A percentile compares a stretch with the other conserved stretches of the same genome.
phyloP scores from a whole-genome alignment of 2,888 invertebrate genomes.

The Platycheirus rosarum region DNA sequence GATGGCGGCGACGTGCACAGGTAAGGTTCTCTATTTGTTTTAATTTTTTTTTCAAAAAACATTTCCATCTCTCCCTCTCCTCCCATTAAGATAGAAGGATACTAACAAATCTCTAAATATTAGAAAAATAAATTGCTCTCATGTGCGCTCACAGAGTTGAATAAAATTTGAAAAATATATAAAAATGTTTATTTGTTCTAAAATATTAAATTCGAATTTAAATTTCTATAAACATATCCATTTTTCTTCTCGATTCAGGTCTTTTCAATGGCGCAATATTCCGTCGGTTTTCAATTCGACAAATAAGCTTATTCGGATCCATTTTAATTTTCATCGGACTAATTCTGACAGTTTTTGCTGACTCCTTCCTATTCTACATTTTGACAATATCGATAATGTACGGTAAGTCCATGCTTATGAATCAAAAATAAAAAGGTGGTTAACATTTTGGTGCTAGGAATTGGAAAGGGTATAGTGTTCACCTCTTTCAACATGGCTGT shows the following conservation, averaged over 20 bases:
- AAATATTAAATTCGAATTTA: too few relatives aligned
- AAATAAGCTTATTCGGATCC: conserved; percentile 87
- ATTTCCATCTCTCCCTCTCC: too few relatives aligned
- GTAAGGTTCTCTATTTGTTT: conserved; percentile 83
- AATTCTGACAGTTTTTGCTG: conserved; percentile 85
- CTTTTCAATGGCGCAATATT: conserved; percentile 89
- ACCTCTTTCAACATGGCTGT: conserved; percentile 88
- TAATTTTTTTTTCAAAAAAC: too few relatives aligned
- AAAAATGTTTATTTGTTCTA: too few relatives aligned
- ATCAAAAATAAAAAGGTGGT: not conserved
- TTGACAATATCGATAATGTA: conserved; percentile 84
- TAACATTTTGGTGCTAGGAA: conserved; percentile 73
- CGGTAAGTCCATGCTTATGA: conserved; percentile 41
- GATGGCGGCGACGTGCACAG: conserved; percentile 87
- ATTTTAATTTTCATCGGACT: conserved; percentile 85
- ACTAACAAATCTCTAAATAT: too few relatives aligned
- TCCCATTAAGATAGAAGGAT: too few relatives aligned
- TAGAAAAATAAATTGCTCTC: too few relatives aligned
- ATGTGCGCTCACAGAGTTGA: too few relatives aligned
- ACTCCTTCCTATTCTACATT: conserved; percentile 86
- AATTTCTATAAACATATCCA: too few relatives aligned
- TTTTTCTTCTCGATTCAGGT: conserved; percentile 74
- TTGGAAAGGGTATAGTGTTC: conserved; percentile 86
- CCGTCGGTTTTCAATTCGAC: conserved; percentile 86
- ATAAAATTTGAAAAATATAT: too few relatives aligned